Conservation (phyloP, 2,113 vertebrate genomes). For the Anoplopoma fimbria region DNA sequence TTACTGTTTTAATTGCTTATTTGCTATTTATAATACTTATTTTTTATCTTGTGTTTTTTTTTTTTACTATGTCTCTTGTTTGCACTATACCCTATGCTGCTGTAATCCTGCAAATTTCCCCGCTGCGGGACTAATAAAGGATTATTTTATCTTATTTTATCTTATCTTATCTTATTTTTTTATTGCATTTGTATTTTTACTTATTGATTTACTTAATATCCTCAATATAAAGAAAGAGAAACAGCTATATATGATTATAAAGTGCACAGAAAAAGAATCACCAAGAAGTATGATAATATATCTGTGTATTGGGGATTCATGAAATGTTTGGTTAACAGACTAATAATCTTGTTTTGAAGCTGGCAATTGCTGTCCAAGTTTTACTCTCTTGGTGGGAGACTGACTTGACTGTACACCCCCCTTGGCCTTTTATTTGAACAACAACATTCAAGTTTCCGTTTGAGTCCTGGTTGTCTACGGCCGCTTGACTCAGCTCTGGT, state of each 20-base stretch:
- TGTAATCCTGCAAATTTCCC: no score
- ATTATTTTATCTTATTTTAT: no score
- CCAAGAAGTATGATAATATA: no score
- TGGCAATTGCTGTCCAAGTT: background rate
- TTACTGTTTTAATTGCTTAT: no score
- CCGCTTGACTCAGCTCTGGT: background rate
- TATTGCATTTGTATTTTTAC: background rate
- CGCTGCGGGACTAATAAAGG: no score
- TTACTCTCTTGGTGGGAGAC: background rate
- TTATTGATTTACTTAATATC: background rate
- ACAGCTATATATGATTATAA: background rate
- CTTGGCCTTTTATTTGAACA: background rate
- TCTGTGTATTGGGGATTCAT: background rate
- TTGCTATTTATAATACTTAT: no score
- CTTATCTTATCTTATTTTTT: no score
- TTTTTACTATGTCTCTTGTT: no score
- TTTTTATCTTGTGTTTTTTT: no score
- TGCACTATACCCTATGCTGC: no score
- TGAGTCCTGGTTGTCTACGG: rapidly evolving
- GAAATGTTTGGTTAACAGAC: background rate
- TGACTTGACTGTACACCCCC: background rate
- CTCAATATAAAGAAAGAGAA: background rate
- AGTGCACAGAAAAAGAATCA: background rate
- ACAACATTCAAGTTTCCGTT: background rate
- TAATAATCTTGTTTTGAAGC: background rate